Conservation (phyloP, 1,140 invertebrate species). For the Drosophila leontia region DNA sequence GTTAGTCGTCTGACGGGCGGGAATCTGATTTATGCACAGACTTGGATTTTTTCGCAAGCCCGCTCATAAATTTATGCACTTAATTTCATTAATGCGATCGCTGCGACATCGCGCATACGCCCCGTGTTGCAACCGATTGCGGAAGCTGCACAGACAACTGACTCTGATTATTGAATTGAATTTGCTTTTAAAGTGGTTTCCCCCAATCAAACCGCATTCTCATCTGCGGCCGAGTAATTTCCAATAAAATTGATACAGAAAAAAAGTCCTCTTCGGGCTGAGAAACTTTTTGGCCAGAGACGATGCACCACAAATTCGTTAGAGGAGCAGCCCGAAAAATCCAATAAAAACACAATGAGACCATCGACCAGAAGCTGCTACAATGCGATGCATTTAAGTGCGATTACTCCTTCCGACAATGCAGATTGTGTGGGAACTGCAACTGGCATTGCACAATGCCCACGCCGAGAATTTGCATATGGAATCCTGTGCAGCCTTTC, state of each 20-base stretch:
- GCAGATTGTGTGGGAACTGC: constrained; percentile 31
- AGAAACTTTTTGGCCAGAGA: constrained; percentile 7
- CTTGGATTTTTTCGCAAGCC: constrained; percentile 35
- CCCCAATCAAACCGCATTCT: constrained; percentile 42
- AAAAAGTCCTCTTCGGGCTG: constrained; percentile 20
- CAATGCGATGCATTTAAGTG: constrained; percentile 65
- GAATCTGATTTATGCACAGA: constrained; percentile 47
- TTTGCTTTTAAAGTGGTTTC: constrained; percentile 25
- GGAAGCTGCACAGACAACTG: constrained; percentile 40
- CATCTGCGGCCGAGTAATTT: constrained; percentile 36
- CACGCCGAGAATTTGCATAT: constrained; percentile 24
- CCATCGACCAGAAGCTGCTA: constrained; percentile 15
- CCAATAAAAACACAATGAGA: constrained; percentile 54
- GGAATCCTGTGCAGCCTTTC: neutral
- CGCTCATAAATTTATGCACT: constrained; percentile 53
- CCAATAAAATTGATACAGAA: constrained; percentile 37
- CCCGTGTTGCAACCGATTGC: constrained; percentile 31
- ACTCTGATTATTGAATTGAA: constrained; percentile 38
- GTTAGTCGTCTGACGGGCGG: constrained; percentile 24
- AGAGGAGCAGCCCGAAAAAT: constrained; percentile 18
- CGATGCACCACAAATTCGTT: constrained; percentile 33
- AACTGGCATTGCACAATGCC: constrained; percentile 22
- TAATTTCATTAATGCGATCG: constrained; percentile 50
- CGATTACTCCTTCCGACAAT: constrained; percentile 49
- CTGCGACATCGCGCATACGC: constrained; percentile 63